phyloP scores from a whole-genome alignment of 2,888 invertebrate genomes.

The Lasioglossum vierecki region DNA sequence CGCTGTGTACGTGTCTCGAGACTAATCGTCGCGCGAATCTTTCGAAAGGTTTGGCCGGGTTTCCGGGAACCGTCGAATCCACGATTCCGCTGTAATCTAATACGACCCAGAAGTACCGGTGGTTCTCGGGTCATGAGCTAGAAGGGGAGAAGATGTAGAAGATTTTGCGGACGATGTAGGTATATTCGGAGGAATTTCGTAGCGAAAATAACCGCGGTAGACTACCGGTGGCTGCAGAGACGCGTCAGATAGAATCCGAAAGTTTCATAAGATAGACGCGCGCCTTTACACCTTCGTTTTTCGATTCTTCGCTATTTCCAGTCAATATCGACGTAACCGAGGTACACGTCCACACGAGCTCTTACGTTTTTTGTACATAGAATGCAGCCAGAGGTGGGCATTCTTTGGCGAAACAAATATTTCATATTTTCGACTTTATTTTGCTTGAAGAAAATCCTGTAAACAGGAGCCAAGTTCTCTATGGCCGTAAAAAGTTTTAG shows the following conservation, averaged over 20 bases:
- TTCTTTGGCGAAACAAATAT: no score
- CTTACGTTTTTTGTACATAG: neutral
- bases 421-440: no score
- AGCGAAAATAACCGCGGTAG: slow-evolving; percentile 80
- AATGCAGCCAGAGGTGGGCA: no score
- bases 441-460: no score
- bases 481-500: no score
- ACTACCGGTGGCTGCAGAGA: slow-evolving; percentile 71
- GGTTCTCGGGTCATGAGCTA: slow-evolving; percentile 53
- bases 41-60: slow-evolving; percentile 48
- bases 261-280: slow-evolving; percentile 59
- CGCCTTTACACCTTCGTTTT: slow-evolving; percentile 41
- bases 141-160: slow-evolving; percentile 62
- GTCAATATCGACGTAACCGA: slow-evolving; percentile 31
- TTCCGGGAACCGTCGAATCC: slow-evolving; percentile 25
- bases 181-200: slow-evolving; percentile 82
- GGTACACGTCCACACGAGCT: neutral
- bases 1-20: slow-evolving; percentile 9
- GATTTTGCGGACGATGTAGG: slow-evolving; percentile 80
- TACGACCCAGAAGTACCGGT: slow-evolving; percentile 55
- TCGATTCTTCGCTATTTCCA: slow-evolving; percentile 54
- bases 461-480: no score
- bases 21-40: slow-evolving; percentile 52
- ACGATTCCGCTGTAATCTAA: slow-evolving; percentile 62
- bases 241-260: slow-evolving; percentile 70